Base-by-base conservation (phyloP, 2,888 invertebrate genomes). In the Choristoneura rosaceana region DNA sequence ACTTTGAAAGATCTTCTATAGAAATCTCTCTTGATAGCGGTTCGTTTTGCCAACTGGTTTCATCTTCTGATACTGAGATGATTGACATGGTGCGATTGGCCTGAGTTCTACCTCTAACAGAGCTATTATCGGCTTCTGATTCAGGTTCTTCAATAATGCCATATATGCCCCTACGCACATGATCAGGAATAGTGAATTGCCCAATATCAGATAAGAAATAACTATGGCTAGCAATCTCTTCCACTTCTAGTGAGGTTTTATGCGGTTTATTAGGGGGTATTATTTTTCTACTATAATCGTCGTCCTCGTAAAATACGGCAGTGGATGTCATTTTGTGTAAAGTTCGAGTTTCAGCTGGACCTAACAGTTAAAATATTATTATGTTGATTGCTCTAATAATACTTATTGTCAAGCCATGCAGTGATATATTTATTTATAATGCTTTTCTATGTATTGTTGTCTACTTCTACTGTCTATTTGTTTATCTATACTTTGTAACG, bases 341-440 rank as follows among this genome's bases (percentile, higher is more conserved):
- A 78, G 95, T 95, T 88, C 95, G 96, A 81, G 95, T 95, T 94
- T 96, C 96, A 78, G 95, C 95, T 79, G 96, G 95, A 95, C 96
- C 96, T 96, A 94, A 76, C 91, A 93, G 87, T 94, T 92, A 90
- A 93, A 93, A 93, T 90, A 90, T 85, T 87, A 89, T 86, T 87
- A 89, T 87, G 84, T 85, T 86, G 84, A 87, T 83, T 86, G 84
- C 83, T 81, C 78, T 80, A 78, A 81, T 78, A 83, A 74, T 81
- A 81, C 69, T 76, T 75, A 77, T 79, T 79, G 75, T 75, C 71
- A 82, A 83, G 76, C 74, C 86, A 84, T 88, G 87, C 87, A 71
- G 84, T 88, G 87, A 75, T 73, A 75, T 43, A 61, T 43, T 15
- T 41, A 12, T 4, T 59, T 59, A 7, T 38, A 38, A 38, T 58